Evolutionary conservation across 2,113 vertebrate genomes (phyloP), one percentile per base, ranked within the genome.

Genomic region (Oncorhynchus keta): DNA sequence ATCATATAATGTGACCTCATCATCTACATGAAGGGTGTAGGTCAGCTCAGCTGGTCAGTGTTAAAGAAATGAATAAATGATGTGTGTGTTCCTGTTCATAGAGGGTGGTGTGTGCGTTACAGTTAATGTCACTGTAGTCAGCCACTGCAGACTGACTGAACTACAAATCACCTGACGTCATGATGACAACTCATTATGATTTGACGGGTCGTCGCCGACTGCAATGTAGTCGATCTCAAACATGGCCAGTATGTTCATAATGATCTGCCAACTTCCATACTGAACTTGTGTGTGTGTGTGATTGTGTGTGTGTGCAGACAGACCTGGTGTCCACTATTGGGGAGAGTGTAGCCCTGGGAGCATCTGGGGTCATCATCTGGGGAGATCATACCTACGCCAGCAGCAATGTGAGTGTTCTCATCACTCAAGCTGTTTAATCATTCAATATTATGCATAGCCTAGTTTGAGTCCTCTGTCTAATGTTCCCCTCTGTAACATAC

Each of bases 281-380:
- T 45, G 9, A 45, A 45, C 39, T 45, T 45, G 39, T 45, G 32
- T 39, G 35, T 39, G 35, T 39, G 35, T 9, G 7, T 8, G 35
- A 35, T 35, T 39, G 35, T 39, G 35, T 39, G 39, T 83, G 39
- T 83, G 45, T 84, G 35, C 66, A 95, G 95, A 89, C 66, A 8
- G 95, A 95, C 85, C 84, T 95, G 79, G 88, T 94, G 70, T 92
- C 93, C 77, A 95, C 92, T 66, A 94, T 95, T 5, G 95, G 94
- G 5, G 94, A 95, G 84, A 95, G 94, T 59, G 92, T 95, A 14
- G 93, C 95, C 12, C 83, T 95, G 57, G 95, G 95, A 78, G 94
- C 91, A 6, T 93, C 93, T 6, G 95, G 94, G n/a, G 83, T 95
- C 1, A 93, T 95, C 76, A 91, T 95, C 72, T 95, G 95, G 95